Conservation (phyloP, 2,113 vertebrate species). For the Sorex fumeus region DNA sequence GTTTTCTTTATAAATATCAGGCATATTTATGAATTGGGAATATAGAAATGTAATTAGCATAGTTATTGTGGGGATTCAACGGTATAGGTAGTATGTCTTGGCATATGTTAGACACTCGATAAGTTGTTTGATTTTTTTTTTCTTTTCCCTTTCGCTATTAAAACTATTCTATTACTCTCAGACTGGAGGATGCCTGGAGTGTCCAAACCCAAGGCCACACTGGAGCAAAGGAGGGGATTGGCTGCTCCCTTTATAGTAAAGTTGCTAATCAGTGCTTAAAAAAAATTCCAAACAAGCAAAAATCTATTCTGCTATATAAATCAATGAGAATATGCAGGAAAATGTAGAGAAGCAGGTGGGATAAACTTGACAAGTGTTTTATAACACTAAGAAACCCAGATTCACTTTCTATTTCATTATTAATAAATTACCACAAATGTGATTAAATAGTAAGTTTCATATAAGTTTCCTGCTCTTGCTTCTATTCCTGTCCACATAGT, state of each 20-base stretch:
- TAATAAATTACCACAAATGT: slow-evolving; percentile 46
- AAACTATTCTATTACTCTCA: neutral
- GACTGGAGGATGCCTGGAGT: too few relatives aligned
- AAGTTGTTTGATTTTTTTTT: neutral
- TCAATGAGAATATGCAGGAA: neutral
- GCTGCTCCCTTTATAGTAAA: too few relatives aligned
- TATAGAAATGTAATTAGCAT: neutral
- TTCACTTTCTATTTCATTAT: slow-evolving; percentile 71
- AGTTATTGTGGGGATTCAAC: slow-evolving; percentile 24
- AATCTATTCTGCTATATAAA: neutral
- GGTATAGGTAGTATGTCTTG: neutral
- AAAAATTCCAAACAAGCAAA: too few relatives aligned
- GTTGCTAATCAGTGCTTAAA: too few relatives aligned
- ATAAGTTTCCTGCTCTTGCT: neutral
- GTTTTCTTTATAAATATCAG: slow-evolving; percentile 58
- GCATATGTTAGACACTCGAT: neutral
- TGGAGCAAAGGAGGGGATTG: too few relatives aligned
- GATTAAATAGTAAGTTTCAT: slow-evolving; percentile 34
- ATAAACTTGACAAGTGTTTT: slow-evolving; percentile 50
- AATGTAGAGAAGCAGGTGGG: slow-evolving; percentile 17
- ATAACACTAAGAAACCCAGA: slow-evolving; percentile 38
- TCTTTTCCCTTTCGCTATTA: slow-evolving; percentile 50
- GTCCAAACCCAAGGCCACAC: too few relatives aligned
- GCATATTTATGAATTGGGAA: slow-evolving; percentile 35
- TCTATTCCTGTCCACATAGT: slow-evolving; percentile 45